These are phyloP conservation scores for Drosophila testacea DNA, from an alignment of 2,888 invertebrate genomes.

Conservation along the genomic window DNA sequence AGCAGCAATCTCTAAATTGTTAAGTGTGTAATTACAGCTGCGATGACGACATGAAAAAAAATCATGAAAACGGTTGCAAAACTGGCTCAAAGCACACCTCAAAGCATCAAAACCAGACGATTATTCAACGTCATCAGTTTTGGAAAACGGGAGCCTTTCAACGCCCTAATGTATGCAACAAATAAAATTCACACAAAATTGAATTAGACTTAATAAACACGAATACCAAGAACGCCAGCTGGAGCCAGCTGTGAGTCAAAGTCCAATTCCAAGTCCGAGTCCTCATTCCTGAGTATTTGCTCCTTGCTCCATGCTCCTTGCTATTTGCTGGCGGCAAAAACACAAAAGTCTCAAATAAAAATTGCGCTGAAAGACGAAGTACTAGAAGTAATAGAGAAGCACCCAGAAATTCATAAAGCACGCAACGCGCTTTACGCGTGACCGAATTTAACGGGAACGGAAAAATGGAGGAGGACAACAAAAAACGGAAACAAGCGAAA, in stretches of 20 bases:
- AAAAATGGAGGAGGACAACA: slow-evolving; percentile 1
- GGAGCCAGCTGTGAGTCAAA: slow-evolving; percentile 37
- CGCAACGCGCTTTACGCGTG: slow-evolving; percentile 67
- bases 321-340: slow-evolving; percentile 23
- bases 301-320: background rate
- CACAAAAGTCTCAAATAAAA: slow-evolving; percentile 42
- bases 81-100: slow-evolving; percentile 21
- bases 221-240: slow-evolving; percentile 49
- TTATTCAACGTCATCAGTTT: slow-evolving; percentile 27
- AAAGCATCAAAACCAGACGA: slow-evolving; percentile 24
- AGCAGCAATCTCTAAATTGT: slow-evolving; percentile 61
- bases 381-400: slow-evolving; percentile 46
- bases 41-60: slow-evolving; percentile 32
- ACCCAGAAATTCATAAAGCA: slow-evolving; percentile 68
- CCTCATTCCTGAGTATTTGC: slow-evolving; percentile 2
- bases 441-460: slow-evolving; percentile 58
- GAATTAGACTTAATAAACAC: slow-evolving; percentile 74
- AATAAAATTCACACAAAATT: slow-evolving; percentile 69
- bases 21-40: slow-evolving; percentile 77
- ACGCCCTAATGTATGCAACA: slow-evolving; percentile 68
- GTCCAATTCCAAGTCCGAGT: background rate
- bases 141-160: background rate
- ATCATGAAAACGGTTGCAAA: slow-evolving; percentile 4
- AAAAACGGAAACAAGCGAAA: slow-evolving; percentile 28
- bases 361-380: slow-evolving; percentile 31